Conservation (phyloP, 2,113 vertebrate genomes). For the Rhinopomastus cyanomelas region DNA sequence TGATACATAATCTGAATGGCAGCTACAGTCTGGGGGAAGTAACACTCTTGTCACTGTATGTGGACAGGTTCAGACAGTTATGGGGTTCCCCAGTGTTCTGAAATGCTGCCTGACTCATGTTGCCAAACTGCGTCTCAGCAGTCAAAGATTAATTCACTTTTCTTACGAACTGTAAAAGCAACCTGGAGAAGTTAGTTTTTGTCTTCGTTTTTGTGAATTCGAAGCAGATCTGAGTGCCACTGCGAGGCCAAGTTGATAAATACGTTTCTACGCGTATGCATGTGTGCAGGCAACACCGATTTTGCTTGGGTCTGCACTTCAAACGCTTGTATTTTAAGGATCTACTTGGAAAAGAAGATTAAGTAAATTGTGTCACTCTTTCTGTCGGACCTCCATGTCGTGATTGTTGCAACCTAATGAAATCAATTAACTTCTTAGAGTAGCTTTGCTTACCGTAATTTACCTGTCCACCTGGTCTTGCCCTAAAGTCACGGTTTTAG, state of each 20-base stretch:
- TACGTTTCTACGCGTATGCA: too few relatives aligned
- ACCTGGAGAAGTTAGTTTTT: not conserved
- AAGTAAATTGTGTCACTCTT: not conserved
- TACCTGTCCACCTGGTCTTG: not conserved
- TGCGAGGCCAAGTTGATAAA: not conserved
- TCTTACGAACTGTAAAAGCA: not conserved
- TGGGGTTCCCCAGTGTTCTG: not conserved
- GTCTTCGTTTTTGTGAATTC: not conserved
- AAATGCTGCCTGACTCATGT: not conserved
- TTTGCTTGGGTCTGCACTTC: not conserved
- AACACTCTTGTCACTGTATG: not conserved
- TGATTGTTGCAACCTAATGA: not conserved
- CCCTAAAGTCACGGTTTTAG: not conserved
- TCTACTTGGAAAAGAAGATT: not conserved
- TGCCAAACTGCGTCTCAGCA: not conserved
- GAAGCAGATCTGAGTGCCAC: not conserved
- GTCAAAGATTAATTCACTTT: not conserved
- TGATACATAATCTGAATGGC: not conserved
- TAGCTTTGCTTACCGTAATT: not conserved
- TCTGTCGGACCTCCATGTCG: not conserved
- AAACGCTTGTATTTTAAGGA: not conserved
- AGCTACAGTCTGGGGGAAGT: not conserved
- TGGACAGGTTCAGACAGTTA: not conserved
- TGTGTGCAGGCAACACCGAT: rapidly evolving
- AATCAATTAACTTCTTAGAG: not conserved